Conservation (phyloP, 2,797 vertebrate species). For the Sebastes matsubarae region DNA sequence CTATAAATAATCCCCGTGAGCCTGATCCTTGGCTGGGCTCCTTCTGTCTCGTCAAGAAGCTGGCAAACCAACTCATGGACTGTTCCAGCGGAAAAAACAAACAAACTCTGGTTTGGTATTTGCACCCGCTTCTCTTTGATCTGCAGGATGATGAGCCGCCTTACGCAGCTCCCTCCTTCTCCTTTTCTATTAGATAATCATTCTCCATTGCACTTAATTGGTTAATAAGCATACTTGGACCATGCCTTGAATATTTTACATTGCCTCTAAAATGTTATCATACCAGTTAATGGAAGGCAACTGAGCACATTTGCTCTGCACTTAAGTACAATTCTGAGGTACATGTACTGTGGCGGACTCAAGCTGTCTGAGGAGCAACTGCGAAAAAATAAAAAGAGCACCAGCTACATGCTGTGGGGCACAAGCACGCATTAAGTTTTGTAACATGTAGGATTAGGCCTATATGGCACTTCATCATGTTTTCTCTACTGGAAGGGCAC, state of each 20-base stretch:
- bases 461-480: not conserved
- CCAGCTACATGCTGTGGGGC: not conserved
- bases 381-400: not conserved
- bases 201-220: not conserved
- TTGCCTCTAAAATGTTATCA: not conserved
- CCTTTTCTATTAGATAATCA: constrained; percentile 13
- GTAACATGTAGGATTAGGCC: not conserved
- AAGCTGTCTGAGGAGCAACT: not conserved
- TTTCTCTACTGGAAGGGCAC: too few species aligned
- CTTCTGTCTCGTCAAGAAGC: constrained; percentile 75
- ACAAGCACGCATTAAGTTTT: not conserved
- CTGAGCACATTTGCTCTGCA: not conserved
- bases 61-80: constrained; percentile 56
- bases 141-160: constrained; percentile 10
- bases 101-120: constrained; percentile 9
- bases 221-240: not conserved
- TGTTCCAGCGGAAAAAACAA: constrained; percentile 18
- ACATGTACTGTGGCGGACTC: not conserved
- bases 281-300: not conserved
- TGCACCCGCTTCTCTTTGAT: constrained; percentile 42
- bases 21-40: constrained; percentile 73
- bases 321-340: not conserved
- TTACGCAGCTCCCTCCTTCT: constrained; percentile 10
- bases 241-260: not conserved
- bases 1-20: constrained; percentile 81